Percentiles rank a stretch among this genome's conserved stretches.
phyloP scores from a whole-genome alignment of 2,113 vertebrate species.

The mouse (Mus musculus) region GRCm39 chr1:32985001-32985500 shows the following conservation, averaged over 20 bases:
- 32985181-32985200: conserved; percentile 24
- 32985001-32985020: conserved; percentile 32
- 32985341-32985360: background rate
- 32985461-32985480: background rate
- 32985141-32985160: conserved; percentile 1
- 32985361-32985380: background rate
- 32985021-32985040: conserved; percentile 65
- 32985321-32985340: background rate
- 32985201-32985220: conserved; percentile 56
- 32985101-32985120: conserved; percentile 52
- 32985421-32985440: background rate
- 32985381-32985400: background rate
- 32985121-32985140: conserved; percentile 45
- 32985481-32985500: background rate
- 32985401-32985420: background rate
- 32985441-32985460: background rate
- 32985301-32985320: background rate
- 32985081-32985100: conserved; percentile 14
- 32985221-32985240: conserved; percentile 52
- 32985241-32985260: conserved; percentile 20
- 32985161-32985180: conserved; percentile 63
- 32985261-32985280: background rate
- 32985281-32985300: background rate
- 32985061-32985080: background rate
- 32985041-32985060: conserved; percentile 41